phyloP scores from a whole-genome alignment of 2,113 vertebrate genomes.

The Thunnus thynnus region DNA sequence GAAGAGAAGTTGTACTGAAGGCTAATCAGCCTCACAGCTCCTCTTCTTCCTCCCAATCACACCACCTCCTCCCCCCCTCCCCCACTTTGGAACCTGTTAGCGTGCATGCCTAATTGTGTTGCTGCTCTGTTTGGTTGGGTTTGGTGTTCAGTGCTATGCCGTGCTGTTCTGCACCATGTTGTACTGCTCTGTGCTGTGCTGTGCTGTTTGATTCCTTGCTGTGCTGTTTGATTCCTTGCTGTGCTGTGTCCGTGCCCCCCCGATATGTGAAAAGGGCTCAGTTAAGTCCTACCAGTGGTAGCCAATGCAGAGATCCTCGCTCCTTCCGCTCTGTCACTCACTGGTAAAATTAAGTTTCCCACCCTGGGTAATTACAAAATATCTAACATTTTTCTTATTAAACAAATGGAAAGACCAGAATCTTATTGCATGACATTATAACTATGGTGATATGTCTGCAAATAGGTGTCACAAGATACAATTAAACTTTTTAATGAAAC shows the following conservation, averaged over 20 bases:
- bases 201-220: slow-evolving; percentile 9
- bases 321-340: slow-evolving; percentile 45
- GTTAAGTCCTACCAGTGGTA: not conserved
- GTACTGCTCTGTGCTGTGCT: not conserved
- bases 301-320: slow-evolving; percentile 15
- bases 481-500: not conserved
- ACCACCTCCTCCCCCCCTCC: not conserved
- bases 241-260: not conserved
- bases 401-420: no score
- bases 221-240: slow-evolving; percentile 7
- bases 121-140: slow-evolving; percentile 26
- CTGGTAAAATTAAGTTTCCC: slow-evolving; percentile 26
- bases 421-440: not conserved
- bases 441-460: not conserved
- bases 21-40: slow-evolving; percentile 25
- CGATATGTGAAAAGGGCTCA: not conserved
- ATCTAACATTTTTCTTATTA: no score
- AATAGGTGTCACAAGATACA: not conserved
- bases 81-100: slow-evolving; percentile 1
- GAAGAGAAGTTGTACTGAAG: slow-evolving; percentile 25
- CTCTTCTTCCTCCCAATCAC: slow-evolving; percentile 43
- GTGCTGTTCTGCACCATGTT: slow-evolving; percentile 30
- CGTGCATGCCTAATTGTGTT: slow-evolving; percentile 67
- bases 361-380: not conserved
- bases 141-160: slow-evolving; percentile 26